Percentiles rank a stretch among this genome's conserved stretches.
Evolutionary conservation across 1,140 invertebrate species (phyloP).

Genomic region (Papilio aristodemus): DNA sequence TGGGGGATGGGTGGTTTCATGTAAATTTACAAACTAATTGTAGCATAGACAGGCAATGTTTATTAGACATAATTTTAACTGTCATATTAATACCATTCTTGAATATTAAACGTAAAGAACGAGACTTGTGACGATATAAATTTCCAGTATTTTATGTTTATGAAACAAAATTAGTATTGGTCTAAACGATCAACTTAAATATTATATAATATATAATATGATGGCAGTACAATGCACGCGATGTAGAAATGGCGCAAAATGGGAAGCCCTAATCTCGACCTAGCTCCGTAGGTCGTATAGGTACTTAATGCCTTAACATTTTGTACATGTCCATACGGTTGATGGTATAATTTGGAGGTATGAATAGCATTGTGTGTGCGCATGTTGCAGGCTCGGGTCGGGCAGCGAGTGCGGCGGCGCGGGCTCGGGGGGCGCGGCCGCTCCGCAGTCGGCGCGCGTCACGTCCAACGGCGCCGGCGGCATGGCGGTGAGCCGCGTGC

Average conservation of each 20-base stretch:
- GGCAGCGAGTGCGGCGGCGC: slow-evolving; percentile 90
- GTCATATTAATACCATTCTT: background rate
- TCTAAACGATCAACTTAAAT: background rate
- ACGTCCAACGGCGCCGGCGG: slow-evolving; percentile 90
- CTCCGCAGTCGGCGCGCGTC: slow-evolving; percentile 83
- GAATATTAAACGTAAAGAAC: background rate
- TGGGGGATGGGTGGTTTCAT: background rate
- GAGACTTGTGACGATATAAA: background rate
- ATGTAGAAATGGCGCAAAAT: background rate
- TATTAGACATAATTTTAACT: too few relatives aligned
- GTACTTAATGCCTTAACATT: background rate
- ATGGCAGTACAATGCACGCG: background rate
- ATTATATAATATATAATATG: too few relatives aligned
- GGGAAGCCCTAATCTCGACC: background rate
- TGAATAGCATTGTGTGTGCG: slow-evolving; percentile 25
- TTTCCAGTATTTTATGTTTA: background rate
- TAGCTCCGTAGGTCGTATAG: background rate
- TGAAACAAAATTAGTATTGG: background rate
- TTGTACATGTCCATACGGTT: background rate
- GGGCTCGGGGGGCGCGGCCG: slow-evolving; percentile 89
- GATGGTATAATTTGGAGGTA: background rate
- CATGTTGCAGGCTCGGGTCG: slow-evolving; percentile 63
- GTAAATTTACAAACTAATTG: background rate
- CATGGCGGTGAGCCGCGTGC: slow-evolving; percentile 95
- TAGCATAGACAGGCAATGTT: background rate